These are phyloP conservation scores for Tupiocoris notatus DNA, from an alignment of 2,888 invertebrate species.

Conservation along the genomic window DNA sequence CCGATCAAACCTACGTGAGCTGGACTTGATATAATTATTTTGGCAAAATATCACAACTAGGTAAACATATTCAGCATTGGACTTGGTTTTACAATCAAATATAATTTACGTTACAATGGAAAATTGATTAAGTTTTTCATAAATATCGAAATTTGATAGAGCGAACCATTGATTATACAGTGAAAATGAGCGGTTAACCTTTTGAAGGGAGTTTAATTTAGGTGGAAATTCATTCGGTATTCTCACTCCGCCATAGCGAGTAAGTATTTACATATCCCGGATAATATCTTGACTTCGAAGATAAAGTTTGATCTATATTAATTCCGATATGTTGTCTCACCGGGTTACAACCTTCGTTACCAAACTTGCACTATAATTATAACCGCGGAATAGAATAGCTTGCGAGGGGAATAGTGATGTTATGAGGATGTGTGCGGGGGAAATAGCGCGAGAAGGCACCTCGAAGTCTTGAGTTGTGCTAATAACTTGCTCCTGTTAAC, in stretches of 20 bases:
- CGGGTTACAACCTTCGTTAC: neutral
- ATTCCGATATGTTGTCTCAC: conserved; percentile 19
- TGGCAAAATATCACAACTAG: no score
- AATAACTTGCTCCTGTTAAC: conserved; percentile 47
- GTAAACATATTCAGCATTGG: no score
- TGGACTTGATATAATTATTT: no score
- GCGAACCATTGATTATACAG: no score
- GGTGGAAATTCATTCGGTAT: neutral
- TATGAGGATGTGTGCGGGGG: neutral
- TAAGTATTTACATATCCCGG: neutral
- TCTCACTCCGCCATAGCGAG: neutral
- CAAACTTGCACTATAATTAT: conserved; percentile 26
- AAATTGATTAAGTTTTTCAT: no score
- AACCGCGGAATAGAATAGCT: conserved; percentile 6
- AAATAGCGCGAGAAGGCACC: neutral
- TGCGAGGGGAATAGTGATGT: no score
- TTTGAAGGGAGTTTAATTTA: neutral
- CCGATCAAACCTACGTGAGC: no score
- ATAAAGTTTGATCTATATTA: neutral
- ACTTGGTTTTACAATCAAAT: no score
- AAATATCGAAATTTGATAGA: no score
- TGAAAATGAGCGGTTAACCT: neutral
- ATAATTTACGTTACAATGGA: no score
- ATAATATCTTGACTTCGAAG: neutral
- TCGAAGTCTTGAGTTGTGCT: conserved; percentile 40